phyloP scores from a whole-genome alignment of 2,888 invertebrate genomes.

The Idaea biselata region DNA sequence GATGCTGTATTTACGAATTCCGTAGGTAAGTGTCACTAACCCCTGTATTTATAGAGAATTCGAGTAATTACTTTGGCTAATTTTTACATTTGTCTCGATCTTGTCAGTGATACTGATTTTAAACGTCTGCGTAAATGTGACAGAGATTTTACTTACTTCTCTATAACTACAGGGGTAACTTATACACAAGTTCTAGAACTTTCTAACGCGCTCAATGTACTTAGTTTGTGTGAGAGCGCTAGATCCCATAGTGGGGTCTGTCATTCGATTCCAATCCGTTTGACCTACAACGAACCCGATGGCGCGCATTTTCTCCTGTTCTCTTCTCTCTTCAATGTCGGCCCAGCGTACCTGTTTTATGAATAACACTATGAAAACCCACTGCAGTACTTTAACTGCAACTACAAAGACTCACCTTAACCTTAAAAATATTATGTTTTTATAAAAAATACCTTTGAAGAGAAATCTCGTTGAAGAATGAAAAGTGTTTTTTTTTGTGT shows the following conservation, averaged over 20 bases:
- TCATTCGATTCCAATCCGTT: slow-evolving; percentile 97
- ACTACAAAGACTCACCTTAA: background rate
- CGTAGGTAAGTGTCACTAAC: too few species aligned
- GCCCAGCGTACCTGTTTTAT: slow-evolving; percentile 96
- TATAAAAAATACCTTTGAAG: background rate
- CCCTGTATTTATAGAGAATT: too few species aligned
- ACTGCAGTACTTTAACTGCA: background rate
- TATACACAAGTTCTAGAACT: slow-evolving; percentile 27
- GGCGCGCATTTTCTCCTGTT: slow-evolving; percentile 95
- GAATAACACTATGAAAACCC: slow-evolving; percentile 60
- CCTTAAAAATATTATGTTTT: background rate
- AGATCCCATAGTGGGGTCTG: slow-evolving; percentile 93
- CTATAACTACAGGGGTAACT: too few species aligned
- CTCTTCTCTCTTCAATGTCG: slow-evolving; percentile 95
- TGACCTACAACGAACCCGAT: slow-evolving; percentile 98
- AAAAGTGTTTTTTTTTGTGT: background rate
- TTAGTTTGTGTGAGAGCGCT: slow-evolving; percentile 96
- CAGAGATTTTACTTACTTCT: too few species aligned
- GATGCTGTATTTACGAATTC: too few species aligned
- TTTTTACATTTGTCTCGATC: too few species aligned
- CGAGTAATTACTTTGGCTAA: too few species aligned
- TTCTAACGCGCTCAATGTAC: slow-evolving; percentile 87
- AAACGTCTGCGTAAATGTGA: too few species aligned
- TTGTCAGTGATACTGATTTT: too few species aligned
- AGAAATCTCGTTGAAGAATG: background rate